Evolutionary conservation across 1,140 invertebrate genomes (phyloP), one percentile per base, ranked within the genome.

Genomic region (Hirudo medicinalis): DNA sequence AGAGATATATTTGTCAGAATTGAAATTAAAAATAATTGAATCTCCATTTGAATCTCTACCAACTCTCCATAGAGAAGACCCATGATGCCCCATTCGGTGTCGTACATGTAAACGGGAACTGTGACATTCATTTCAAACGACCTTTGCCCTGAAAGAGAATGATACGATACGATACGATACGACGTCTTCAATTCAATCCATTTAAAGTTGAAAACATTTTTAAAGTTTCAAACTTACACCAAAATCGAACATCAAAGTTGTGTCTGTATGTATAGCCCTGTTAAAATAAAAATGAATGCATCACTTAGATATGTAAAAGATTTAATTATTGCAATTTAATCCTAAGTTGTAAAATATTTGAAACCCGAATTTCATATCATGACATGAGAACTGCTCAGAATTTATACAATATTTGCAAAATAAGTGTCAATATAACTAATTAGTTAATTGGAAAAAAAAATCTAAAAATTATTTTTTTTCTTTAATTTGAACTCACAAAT

Each of bases 81-180:
- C 54, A 71, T 66, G 40, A 71, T 71, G 25, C 70, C 70, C 70
- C 70, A 71, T 22, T 71, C 70, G 15, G 70, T 54, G 70, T 71
- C 57, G 54, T 60, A 71, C 70, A 71, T 66, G 70, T 32, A 71
- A 32, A 71, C 54, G 13, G 70, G 70, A 36, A 66, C 57, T 17
- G 70, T 71, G 19, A 71, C 32, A 49, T 71, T 71, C 70, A 71
- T 66, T 36, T 71, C 70, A 60, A 71, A 71, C 0, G 54, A 66
- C 54, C 57, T 25, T 43, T 71, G 70, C 54, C 57, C 70, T 71
- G 25, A 70, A 32, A 71, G 19, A 71, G 0, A 32, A 22, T n/a
- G n/a, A 63, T 9, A 27, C 29, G 22, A 71, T 54, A 67, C 49
- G 9, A 43, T 20, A 70, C 6, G 49, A 43, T 43, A 2, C 40